Conservation (phyloP, 2,888 invertebrate species). For the Parasteatoda lunata region DNA sequence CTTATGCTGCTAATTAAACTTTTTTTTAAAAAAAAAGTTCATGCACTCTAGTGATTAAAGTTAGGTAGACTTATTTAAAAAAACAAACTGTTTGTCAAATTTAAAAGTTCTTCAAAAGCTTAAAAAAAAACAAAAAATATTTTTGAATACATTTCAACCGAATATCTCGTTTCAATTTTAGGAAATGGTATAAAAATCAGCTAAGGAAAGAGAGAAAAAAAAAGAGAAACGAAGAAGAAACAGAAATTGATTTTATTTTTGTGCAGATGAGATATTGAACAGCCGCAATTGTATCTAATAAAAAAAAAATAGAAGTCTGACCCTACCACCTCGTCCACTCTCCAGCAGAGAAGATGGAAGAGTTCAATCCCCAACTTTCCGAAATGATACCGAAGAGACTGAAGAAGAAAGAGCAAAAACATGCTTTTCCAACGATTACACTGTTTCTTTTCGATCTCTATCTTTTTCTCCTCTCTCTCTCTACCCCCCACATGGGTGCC, state of each 20-base stretch:
- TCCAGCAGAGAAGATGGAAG: slow-evolving; percentile 56
- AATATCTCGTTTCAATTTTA: too few relatives aligned
- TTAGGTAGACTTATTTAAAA: too few relatives aligned
- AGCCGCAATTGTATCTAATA: slow-evolving; percentile 58
- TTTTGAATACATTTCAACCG: too few relatives aligned
- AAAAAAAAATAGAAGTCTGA: slow-evolving; percentile 35
- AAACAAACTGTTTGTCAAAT: too few relatives aligned
- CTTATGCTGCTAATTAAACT: too few relatives aligned
- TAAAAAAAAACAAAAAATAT: too few relatives aligned
- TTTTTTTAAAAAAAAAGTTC: too few relatives aligned
- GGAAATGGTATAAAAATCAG: too few relatives aligned
- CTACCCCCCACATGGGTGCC: too few relatives aligned
- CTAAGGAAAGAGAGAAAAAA: neutral
- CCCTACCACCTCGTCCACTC: slow-evolving; percentile 53
- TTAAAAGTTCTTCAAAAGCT: too few relatives aligned
- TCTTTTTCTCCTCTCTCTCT: slow-evolving; percentile 7
- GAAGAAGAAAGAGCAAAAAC: slow-evolving; percentile 34
- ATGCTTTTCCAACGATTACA: slow-evolving; percentile 66
- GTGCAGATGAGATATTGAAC: slow-evolving; percentile 57
- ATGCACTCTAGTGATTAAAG: too few relatives aligned
- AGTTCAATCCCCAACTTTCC: slow-evolving; percentile 47
- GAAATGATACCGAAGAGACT: slow-evolving; percentile 35
- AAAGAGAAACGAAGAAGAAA: slow-evolving; percentile 48
- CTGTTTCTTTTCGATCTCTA: slow-evolving; percentile 56
- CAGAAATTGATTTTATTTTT: slow-evolving; percentile 59